phyloP scores from a whole-genome alignment of 2,797 vertebrate genomes.

The Hyperoplus immaculatus region DNA sequence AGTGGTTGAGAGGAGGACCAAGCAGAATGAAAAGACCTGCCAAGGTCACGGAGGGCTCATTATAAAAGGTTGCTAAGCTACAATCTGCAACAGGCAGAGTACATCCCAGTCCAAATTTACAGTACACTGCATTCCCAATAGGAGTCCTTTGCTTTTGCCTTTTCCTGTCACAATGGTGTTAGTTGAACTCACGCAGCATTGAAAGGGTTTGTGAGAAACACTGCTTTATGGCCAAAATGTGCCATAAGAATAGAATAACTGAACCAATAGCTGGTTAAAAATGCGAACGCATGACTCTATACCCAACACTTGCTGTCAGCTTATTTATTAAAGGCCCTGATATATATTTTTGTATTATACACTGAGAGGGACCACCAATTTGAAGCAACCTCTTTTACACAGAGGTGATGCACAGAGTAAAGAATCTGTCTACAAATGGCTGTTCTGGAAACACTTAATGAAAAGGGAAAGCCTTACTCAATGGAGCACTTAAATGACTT shows the following conservation, averaged over 20 bases:
- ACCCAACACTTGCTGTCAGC: conserved; percentile 6
- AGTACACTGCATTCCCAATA: background rate
- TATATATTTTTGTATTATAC: conserved; percentile 33
- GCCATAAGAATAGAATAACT: background rate
- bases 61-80: conserved; percentile 46
- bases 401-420: conserved; percentile 4
- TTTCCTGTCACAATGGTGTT: conserved; percentile 21
- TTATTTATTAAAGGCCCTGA: conserved; percentile 16
- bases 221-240: conserved; percentile 2
- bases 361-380: conserved; percentile 11
- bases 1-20: conserved; percentile 34
- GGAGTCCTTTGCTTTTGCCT: background rate
- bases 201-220: background rate
- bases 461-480: conserved; percentile 29
- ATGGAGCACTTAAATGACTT: conserved; percentile 53
- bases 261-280: conserved; percentile 22
- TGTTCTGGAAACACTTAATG: conserved; percentile 38
- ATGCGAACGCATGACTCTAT: conserved; percentile 22
- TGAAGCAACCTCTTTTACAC: conserved; percentile 37
- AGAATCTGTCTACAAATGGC: conserved; percentile 21
- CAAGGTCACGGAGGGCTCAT: conserved; percentile 49
- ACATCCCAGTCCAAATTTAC: conserved; percentile 60
- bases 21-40: conserved; percentile 23
- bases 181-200: conserved; percentile 18
- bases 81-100: conserved; percentile 42